Conservation (phyloP, 2,797 vertebrate species). For the Trachurus trachurus region DNA sequence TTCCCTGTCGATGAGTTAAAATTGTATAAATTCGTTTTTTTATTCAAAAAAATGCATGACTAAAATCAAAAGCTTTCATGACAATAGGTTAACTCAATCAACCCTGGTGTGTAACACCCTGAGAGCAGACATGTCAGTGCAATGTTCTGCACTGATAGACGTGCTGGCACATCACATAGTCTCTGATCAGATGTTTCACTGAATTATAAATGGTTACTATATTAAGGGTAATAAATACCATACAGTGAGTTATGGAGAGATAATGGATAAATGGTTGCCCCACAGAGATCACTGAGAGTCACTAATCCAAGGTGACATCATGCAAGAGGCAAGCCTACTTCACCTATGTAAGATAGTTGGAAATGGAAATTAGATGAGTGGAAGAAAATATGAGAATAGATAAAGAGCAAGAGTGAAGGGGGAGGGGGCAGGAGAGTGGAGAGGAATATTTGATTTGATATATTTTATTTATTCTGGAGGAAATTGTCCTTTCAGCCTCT, state of each 20-base stretch:
- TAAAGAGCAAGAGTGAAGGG: neutral
- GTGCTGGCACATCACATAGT: conserved; percentile 24
- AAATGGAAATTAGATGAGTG: conserved; percentile 37
- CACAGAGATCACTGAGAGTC: neutral
- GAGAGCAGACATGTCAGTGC: conserved; percentile 26
- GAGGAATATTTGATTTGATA: conserved; percentile 36
- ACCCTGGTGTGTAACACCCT: neutral
- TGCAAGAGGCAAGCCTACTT: conserved; percentile 7
- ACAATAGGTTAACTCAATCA: neutral
- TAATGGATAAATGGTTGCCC: conserved; percentile 6
- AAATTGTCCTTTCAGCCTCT: conserved; percentile 43
- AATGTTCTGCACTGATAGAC: conserved; percentile 18
- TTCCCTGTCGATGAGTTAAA: too few relatives aligned
- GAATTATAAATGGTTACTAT: conserved; percentile 60
- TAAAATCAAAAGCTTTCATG: neutral
- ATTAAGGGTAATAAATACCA: conserved; percentile 34
- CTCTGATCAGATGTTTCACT: conserved; percentile 34
- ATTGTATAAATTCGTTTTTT: neutral
- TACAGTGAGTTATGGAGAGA: neutral
- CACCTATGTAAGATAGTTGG: conserved; percentile 23
- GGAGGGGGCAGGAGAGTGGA: neutral
- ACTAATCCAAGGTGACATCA: conserved; percentile 40
- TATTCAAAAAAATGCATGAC: neutral
- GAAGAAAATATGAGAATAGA: conserved; percentile 27
- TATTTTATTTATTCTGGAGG: conserved; percentile 61